Evolutionary conservation across 2,888 invertebrate species (phyloP).

Genomic region (Pseudolycoriella hygida): DNA sequence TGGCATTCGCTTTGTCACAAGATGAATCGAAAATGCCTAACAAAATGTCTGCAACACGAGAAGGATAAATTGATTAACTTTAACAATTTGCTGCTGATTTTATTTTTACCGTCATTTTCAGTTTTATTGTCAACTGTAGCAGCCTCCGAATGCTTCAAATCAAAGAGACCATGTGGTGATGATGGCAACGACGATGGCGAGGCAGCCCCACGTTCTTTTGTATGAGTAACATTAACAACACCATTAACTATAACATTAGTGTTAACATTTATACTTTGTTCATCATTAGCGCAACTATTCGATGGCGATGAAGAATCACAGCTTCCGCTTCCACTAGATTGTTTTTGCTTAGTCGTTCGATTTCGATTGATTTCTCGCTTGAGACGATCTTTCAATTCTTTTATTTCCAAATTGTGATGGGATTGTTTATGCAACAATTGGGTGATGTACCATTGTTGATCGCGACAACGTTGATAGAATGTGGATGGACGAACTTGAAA

Average conservation of each 20-base stretch:
- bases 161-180: too few species aligned
- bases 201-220: background rate
- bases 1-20: background rate
- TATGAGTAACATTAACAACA: background rate
- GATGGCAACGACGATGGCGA: too few species aligned
- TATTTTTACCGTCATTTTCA: too few species aligned
- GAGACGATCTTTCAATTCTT: conserved; percentile 53
- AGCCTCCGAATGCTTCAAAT: too few species aligned
- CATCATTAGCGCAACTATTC: background rate
- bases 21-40: background rate
- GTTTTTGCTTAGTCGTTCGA: too few species aligned
- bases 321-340: too few species aligned
- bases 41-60: too few species aligned
- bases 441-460: conserved; percentile 83
- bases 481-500: conserved; percentile 88
- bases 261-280: background rate
- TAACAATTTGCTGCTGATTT: too few species aligned
- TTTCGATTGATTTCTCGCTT: conserved; percentile 7
- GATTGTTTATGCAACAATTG: conserved; percentile 66
- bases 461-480: conserved; percentile 82
- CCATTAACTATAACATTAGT: background rate
- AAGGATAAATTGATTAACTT: too few species aligned
- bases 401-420: conserved; percentile 63
- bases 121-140: too few species aligned
- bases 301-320: background rate